phyloP scores from a whole-genome alignment of 2,113 vertebrate genomes.

The Tetrax tetrax region DNA sequence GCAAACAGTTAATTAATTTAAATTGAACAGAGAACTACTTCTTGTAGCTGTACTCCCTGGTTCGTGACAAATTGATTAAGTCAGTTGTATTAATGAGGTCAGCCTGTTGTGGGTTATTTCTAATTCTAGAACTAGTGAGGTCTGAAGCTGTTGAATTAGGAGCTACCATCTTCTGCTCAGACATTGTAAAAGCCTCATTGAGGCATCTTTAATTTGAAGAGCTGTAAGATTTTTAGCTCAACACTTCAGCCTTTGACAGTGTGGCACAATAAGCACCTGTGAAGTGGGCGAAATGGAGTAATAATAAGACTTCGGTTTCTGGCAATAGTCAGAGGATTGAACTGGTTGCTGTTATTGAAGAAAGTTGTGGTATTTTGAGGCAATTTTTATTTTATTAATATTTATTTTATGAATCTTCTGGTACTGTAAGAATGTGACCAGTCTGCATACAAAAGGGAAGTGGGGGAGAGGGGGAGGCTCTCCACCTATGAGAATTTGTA shows the following conservation, averaged over 20 bases:
- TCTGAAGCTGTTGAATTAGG: neutral
- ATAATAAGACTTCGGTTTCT: neutral
- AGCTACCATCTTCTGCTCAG: neutral
- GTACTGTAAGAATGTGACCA: neutral
- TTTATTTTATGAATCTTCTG: conserved; percentile 5
- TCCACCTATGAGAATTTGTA: neutral
- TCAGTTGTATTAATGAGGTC: neutral
- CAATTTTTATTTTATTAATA: conserved; percentile 11
- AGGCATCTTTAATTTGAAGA: neutral
- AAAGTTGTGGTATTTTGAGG: neutral
- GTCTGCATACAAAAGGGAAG: neutral
- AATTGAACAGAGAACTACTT: neutral
- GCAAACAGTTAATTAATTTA: conserved; percentile 19
- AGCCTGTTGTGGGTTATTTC: neutral
- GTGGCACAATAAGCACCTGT: neutral
- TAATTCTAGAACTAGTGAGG: neutral
- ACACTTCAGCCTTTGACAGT: neutral
- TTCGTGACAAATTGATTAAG: conserved; percentile 36
- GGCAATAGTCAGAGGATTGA: neutral
- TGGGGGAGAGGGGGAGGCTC: neutral
- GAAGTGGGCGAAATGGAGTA: conserved; percentile 3
- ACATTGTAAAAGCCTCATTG: neutral
- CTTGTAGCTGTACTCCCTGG: neutral
- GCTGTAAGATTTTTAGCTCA: neutral
- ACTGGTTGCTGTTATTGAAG: conserved; percentile 3